Evolutionary conservation across 2,113 vertebrate genomes (phyloP).

Genomic region (Gasterosteus nipponicus): DNA sequence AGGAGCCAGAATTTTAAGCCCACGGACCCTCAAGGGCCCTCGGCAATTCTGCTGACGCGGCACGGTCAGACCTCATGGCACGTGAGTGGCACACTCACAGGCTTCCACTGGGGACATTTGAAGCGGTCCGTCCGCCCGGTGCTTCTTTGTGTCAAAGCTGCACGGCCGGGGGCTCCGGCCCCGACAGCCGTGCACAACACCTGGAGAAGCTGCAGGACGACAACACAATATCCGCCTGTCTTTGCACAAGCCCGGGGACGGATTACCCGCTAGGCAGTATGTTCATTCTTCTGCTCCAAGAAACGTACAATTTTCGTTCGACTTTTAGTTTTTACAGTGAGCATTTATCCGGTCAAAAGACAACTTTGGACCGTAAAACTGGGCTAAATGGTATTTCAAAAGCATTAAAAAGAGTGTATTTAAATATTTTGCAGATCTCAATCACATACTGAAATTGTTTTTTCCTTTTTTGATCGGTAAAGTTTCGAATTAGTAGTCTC

Average conservation of each 20-base stretch:
- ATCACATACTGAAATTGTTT: not conserved
- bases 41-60: slow-evolving; percentile 50
- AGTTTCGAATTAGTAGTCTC: not conserved
- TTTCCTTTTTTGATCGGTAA: too few species aligned
- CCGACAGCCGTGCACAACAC: slow-evolving; percentile 20
- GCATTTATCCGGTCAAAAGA: slow-evolving; percentile 1
- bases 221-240: slow-evolving; percentile 31
- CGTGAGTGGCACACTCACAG: slow-evolving; percentile 31
- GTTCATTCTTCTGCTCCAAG: slow-evolving; percentile 23
- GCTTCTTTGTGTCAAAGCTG: slow-evolving; percentile 3
- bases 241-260: slow-evolving; percentile 24
- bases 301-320: not conserved
- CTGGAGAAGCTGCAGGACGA: slow-evolving; percentile 11
- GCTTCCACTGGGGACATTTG: slow-evolving; percentile 40
- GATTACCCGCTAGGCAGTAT: slow-evolving; percentile 10
- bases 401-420: not conserved
- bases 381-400: not conserved
- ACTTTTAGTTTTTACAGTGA: not conserved
- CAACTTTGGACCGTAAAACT: not conserved
- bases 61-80: slow-evolving; percentile 42
- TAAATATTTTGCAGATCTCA: not conserved
- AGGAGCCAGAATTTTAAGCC: slow-evolving; percentile 45
- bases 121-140: slow-evolving; percentile 11
- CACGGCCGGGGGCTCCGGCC: slow-evolving; percentile 19
- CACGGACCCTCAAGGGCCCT: slow-evolving; percentile 52